A percentile compares a stretch with the other conserved stretches of the same genome.
Conservation (phyloP, 37 sponge, comb jelly and placozoan species). For the Ianthella basta region DNA sequence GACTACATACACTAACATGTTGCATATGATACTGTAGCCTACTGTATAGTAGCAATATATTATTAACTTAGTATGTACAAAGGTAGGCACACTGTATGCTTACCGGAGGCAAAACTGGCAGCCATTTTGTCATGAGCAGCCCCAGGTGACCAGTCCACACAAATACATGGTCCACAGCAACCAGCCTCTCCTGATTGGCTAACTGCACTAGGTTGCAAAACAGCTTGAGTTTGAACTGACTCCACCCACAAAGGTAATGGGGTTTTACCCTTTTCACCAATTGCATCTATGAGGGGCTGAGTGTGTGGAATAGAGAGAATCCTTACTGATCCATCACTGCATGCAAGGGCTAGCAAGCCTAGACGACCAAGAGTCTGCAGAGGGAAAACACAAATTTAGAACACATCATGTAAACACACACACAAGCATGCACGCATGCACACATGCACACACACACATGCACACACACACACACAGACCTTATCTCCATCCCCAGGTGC, state of each 20-base stretch:
- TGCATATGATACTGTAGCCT: too few species aligned
- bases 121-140: slow-evolving; percentile 47
- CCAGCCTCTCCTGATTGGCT: slow-evolving; percentile 1
- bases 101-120: slow-evolving; percentile 74
- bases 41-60: too few species aligned
- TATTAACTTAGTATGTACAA: too few species aligned
- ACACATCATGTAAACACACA: not conserved
- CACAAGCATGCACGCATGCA: not conserved
- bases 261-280: not conserved
- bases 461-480: not conserved
- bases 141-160: slow-evolving; percentile 71
- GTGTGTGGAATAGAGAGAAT: slow-evolving; percentile 30
- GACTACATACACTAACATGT: too few species aligned
- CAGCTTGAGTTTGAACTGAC: slow-evolving; percentile 25
- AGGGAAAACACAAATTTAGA: not conserved
- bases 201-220: slow-evolving; percentile 40
- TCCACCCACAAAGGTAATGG: slow-evolving; percentile 21
- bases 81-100: not conserved
- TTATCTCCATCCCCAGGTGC: not conserved
- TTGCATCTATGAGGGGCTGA: not conserved
- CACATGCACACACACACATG: not conserved
- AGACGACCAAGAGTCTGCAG: slow-evolving; percentile 22
- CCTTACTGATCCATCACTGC: slow-evolving; percentile 73
- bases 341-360: slow-evolving; percentile 68
- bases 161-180: slow-evolving; percentile 55